Percentiles rank a stretch among this genome's conserved stretches.
phyloP scores from a whole-genome alignment of 2,797 vertebrate genomes.

The Karalla daura region DNA sequence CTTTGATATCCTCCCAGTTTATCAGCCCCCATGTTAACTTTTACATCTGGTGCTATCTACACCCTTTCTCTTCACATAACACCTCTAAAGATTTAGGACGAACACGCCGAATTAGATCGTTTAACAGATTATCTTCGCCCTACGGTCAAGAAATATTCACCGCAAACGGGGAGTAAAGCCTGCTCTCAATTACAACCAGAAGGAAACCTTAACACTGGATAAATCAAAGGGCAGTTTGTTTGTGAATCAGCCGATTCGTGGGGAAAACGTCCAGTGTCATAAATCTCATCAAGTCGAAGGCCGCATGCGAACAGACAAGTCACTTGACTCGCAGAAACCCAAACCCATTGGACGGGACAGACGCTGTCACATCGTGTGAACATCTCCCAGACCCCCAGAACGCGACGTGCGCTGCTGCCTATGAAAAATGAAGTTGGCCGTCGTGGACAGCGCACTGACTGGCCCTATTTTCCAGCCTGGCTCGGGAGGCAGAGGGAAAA shows the following conservation, averaged over 20 bases:
- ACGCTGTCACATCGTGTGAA: constrained; percentile 46
- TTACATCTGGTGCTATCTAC: constrained; percentile 1
- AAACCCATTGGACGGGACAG: constrained; percentile 29
- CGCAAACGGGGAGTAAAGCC: not conserved
- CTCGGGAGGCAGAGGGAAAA: constrained; percentile 52
- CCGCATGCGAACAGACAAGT: not conserved
- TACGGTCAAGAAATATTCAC: constrained; percentile 13
- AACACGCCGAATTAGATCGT: not conserved
- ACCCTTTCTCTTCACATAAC: not conserved
- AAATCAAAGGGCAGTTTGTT: constrained; percentile 29
- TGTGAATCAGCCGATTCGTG: constrained; percentile 41
- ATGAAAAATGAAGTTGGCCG: constrained; percentile 23
- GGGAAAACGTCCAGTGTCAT: constrained; percentile 41
- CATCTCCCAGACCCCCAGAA: constrained; percentile 34
- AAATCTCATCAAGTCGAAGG: constrained; percentile 14
- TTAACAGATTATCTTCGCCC: constrained; percentile 17
- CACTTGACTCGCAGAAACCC: constrained; percentile 1
- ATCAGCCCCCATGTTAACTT: not conserved
- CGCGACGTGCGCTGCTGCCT: constrained; percentile 24
- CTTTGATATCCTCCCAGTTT: constrained; percentile 7
- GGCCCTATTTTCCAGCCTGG: constrained; percentile 53
- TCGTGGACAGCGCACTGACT: constrained; percentile 38
- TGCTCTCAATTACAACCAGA: constrained; percentile 34
- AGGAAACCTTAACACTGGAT: constrained; percentile 6
- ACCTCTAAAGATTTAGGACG: not conserved